Evolutionary conservation across 2,113 vertebrate species (phyloP).

Genomic region (Arizona elegans): DNA sequence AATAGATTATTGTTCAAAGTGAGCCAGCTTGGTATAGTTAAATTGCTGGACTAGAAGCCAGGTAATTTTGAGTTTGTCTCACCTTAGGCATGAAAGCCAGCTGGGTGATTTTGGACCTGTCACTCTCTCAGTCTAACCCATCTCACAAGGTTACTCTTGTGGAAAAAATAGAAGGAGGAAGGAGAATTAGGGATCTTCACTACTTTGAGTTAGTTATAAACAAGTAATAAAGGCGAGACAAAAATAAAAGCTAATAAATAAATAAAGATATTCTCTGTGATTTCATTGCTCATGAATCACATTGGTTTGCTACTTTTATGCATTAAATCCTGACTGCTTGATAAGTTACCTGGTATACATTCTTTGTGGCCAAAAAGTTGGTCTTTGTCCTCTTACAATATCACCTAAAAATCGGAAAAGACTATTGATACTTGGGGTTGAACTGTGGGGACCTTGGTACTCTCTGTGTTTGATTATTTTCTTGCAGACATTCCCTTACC

Average conservation of each 20-base stretch:
- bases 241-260: not conserved
- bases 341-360: not conserved
- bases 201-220: not conserved
- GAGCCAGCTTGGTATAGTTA: not conserved
- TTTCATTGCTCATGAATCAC: not conserved
- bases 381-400: not conserved
- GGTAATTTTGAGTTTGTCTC: not conserved
- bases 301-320: not conserved
- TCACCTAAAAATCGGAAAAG: not conserved
- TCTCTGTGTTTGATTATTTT: not conserved
- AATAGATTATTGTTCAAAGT: not conserved
- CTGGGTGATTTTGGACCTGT: not conserved
- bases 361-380: not conserved
- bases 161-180: not conserved
- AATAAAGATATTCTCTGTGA: not conserved
- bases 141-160: not conserved
- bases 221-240: not conserved
- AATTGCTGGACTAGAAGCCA: not conserved
- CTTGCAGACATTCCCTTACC: not conserved
- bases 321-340: not conserved
- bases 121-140: not conserved
- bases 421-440: not conserved
- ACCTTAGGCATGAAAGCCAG: not conserved
- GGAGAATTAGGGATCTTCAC: not conserved
- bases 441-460: not conserved